Evolutionary conservation across 2,888 invertebrate genomes (phyloP).

Genomic region (Oxyscelio sp.): DNA sequence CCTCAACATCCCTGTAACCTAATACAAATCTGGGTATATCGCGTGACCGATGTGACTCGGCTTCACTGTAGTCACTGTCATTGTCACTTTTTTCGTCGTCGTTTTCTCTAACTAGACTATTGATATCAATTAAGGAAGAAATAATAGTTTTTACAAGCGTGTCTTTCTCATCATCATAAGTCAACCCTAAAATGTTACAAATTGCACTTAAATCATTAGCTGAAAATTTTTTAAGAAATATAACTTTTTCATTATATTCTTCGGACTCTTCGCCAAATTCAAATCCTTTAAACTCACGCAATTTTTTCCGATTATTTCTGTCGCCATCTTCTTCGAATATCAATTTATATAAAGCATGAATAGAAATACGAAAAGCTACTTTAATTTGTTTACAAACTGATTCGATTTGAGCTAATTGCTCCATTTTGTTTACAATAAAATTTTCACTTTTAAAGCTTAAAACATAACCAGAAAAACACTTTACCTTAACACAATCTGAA

Average conservation of each 20-base stretch:
- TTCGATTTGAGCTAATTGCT: conserved; percentile 14
- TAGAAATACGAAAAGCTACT: not conserved
- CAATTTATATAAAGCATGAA: conserved; percentile 3
- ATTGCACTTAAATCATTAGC: not conserved
- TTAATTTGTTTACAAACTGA: conserved; percentile 1
- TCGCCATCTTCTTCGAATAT: conserved; percentile 43
- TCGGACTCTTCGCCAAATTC: conserved; percentile 28
- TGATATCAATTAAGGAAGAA: not conserved
- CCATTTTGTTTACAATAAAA: too few relatives aligned
- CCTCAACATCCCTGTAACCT: not conserved
- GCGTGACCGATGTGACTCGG: not conserved
- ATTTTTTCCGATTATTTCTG: conserved; percentile 25
- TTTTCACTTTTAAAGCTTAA: too few relatives aligned
- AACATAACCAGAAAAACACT: too few relatives aligned
- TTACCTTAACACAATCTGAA: too few relatives aligned
- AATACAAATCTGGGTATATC: not conserved
- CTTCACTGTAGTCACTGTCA: conserved; percentile 2
- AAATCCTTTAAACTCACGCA: conserved; percentile 40
- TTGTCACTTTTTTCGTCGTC: not conserved
- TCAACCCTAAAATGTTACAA: conserved; percentile 23
- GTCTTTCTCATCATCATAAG: not conserved
- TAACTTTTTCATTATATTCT: conserved; percentile 31
- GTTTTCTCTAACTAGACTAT: not conserved
- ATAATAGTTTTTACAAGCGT: conserved; percentile 6
- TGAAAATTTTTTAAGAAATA: conserved; percentile 5